Evolutionary conservation across 2,113 vertebrate species (phyloP), one percentile per base, ranked within the genome.

Genomic region (Struthio camelus): DNA sequence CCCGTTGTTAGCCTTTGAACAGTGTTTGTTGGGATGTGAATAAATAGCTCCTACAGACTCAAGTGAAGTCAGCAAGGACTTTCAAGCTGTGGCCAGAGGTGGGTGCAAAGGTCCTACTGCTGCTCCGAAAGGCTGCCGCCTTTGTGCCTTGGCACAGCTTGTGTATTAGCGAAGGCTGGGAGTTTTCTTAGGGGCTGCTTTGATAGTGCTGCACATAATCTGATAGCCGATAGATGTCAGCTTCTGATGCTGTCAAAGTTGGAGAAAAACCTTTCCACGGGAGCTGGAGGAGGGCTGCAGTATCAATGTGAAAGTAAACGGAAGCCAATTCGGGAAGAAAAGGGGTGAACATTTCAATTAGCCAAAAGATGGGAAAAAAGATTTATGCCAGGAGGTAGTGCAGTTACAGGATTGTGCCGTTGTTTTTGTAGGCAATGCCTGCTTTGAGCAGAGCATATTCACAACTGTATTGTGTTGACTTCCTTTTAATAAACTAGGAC

Each of bases 331-430:
- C 2, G 71, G 75, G 66, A 20, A 54, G 56, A 53, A 44, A 81
- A 79, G 20, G 1, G 9, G 14, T 1, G 0, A 18, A 77, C 23
- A 1, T 20, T 54, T 11, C 17, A 20, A 66, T 70, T n/a, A 53
- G 53, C 11, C 32, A 6, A 53, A 66, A 50, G 61, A 4, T 38
- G 25, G 76, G 42, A 53, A n/a, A 80, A 82, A 72, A 50, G 23
- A 19, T 10, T 22, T 20, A 4, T 0, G 1, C 38, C 0, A 8
- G 22, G 66, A 54, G 24, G 50, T 0, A 2, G 10, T 1, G 64
- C 40, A 44, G 30, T 53, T 0, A 4, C 28, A 9, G 23, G 2
- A 36, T 70, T 73, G 24, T 28, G 78, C 34, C 1, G 7, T 4
- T 58, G 40, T 0, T 93, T 32, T 59, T 25, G 5, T 14, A 16